Evolutionary conservation across 2,888 invertebrate species (phyloP).

Genomic region (Thymelicus sylvestris): DNA sequence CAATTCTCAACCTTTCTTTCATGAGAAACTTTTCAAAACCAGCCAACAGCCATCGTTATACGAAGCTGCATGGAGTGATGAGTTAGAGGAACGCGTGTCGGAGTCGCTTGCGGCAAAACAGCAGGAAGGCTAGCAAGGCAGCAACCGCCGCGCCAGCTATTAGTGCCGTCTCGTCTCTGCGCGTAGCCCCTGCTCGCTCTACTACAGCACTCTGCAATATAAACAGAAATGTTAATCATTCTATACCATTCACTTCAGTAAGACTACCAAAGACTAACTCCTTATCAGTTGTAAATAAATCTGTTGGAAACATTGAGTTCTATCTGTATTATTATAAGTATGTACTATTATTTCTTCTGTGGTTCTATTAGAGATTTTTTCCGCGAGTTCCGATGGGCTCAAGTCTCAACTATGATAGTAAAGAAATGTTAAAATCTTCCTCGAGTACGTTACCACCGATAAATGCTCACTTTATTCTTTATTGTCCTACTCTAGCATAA

Average conservation of each 20-base stretch:
- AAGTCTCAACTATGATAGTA: too few relatives aligned
- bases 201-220: slow-evolving; percentile 73
- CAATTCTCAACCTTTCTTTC: neutral
- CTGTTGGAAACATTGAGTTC: too few relatives aligned
- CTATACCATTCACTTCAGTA: neutral
- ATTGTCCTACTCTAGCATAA: too few relatives aligned
- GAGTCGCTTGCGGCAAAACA: slow-evolving; percentile 71
- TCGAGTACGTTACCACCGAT: too few relatives aligned
- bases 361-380: too few relatives aligned
- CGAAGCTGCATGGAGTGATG: neutral
- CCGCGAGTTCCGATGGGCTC: too few relatives aligned
- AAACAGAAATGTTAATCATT: slow-evolving; percentile 8
- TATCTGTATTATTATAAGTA: too few relatives aligned
- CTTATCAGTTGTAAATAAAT: too few relatives aligned
- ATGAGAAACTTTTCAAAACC: neutral
- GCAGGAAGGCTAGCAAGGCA: slow-evolving; percentile 69
- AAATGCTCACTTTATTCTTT: too few relatives aligned
- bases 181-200: slow-evolving; percentile 68
- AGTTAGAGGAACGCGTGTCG: slow-evolving; percentile 66
- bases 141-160: slow-evolving; percentile 77
- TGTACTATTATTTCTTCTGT: too few relatives aligned
- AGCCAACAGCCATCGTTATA: slow-evolving; percentile 10
- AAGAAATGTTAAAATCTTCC: too few relatives aligned
- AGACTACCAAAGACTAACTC: too few relatives aligned
- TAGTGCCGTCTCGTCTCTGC: slow-evolving; percentile 72